These are phyloP conservation scores for Elgonia sp. DNA, from an alignment of 2,888 invertebrate genomes.

Conservation along the genomic window DNA sequence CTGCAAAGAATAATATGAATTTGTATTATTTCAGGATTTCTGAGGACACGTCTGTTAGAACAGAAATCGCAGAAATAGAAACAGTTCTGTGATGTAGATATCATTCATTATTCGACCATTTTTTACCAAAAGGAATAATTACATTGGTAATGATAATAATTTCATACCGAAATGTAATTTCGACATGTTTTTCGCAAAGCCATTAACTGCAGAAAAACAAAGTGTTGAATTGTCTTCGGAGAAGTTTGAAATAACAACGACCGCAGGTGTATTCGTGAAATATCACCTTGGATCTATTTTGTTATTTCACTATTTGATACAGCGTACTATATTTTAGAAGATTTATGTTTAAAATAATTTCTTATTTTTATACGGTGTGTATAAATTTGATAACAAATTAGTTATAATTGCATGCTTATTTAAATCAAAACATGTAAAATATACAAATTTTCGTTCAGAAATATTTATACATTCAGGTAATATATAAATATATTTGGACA, in stretches of 20 bases:
- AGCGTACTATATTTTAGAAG: slow-evolving; percentile 30
- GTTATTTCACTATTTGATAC: slow-evolving; percentile 32
- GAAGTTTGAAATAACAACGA: slow-evolving; percentile 52
- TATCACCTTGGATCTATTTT: slow-evolving; percentile 40
- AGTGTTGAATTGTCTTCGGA: slow-evolving; percentile 21
- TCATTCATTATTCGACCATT: slow-evolving; percentile 73
- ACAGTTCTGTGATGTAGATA: slow-evolving; percentile 93
- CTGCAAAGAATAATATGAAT: background rate
- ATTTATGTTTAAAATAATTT: slow-evolving; percentile 21
- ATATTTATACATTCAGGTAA: background rate
- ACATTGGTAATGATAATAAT: slow-evolving; percentile 61
- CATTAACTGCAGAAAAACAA: slow-evolving; percentile 42
- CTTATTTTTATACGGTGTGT: slow-evolving; percentile 38
- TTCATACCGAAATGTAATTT: slow-evolving; percentile 60
- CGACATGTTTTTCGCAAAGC: slow-evolving; percentile 42
- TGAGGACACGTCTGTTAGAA: slow-evolving; percentile 88
- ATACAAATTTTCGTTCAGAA: background rate
- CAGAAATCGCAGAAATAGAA: slow-evolving; percentile 96
- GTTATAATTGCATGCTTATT: background rate
- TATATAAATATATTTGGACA: background rate
- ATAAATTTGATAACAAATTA: slow-evolving; percentile 4
- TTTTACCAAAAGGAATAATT: slow-evolving; percentile 72
- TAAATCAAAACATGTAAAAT: background rate
- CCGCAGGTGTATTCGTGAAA: slow-evolving; percentile 40
- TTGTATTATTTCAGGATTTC: slow-evolving; percentile 80